Evolutionary conservation across 2,113 vertebrate species (phyloP), one percentile per base, ranked within the genome.

Genomic region (Istiophorus platypterus): DNA sequence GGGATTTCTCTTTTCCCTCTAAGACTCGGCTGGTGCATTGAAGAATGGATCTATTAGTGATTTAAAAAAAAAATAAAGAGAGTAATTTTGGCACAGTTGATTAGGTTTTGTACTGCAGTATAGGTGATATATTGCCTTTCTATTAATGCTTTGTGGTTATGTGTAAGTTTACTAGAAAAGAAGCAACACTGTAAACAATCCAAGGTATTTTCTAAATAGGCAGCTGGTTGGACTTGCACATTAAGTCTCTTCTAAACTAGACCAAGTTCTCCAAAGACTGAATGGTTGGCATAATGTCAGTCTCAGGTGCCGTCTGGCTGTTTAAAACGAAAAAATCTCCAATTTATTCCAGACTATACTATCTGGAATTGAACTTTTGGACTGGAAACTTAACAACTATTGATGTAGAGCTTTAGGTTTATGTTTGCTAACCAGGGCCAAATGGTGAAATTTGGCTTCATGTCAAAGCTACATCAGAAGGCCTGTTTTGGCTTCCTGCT

Each of bases 281-380:
- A 51, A 42, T 61, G 24, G 20, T 42, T 18, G 4, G 41, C 45
- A 39, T 66, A 41, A 27, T 68, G 34, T n/a, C 22, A n/a, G 24
- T 49, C 39, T 79, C 13, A 41, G 52, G 15, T 2, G 15, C 68
- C 81, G 69, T 75, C 54, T 78, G 69, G 70, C 37, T 62, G 37
- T 31, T 76, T 65, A n/a, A 72, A n/a, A n/a, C n/a, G n/a, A n/a
- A n/a, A n/a, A n/a, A n/a, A 39, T 34, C 27, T 67, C 17, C 9
- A 42, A 1, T 54, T 73, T 51, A 24, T 27, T 81, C 29, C 69
- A 78, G 20, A 78, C 26, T 12, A 31, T 17, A 67, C 7, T 0
- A n/a, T 63, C 74, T 83, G 56, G n/a, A 15, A 20, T 11, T 26
- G 29, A 39, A 27, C 15, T 17, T 24, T 39, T 39, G 10, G 72